Base-by-base conservation (phyloP, 2,888 invertebrate genomes). In the Drosophila prostipennis region DNA sequence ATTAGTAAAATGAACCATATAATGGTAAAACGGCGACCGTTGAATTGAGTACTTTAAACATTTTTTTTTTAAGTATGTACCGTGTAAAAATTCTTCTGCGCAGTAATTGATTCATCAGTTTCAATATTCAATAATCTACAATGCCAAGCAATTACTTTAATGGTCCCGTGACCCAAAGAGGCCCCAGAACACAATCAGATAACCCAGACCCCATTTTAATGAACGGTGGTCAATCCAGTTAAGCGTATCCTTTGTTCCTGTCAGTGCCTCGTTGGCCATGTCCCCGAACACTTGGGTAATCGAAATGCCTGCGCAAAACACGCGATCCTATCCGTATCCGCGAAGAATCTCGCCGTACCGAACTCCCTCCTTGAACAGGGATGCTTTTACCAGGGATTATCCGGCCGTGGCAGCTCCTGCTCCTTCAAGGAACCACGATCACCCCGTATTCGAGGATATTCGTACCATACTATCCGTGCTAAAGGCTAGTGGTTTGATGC, bases 401-500 rank as follows among this genome's bases (percentile, higher is more conserved):
- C 45, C 39, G 2, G 43, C 40, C 8, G 10, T 16, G 3, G 16
- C n/a, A 13, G 14, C 40, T 7, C 6, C 59, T 2, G 6, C 19
- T 0, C 46, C 55, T 0, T 3, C n/a, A 0, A 32, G 16, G 16
- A 29, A 14, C 3, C n/a, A 13, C 11, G 43, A 55, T 39, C 69
- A 74, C 29, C 70, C 82, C 6, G 80, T 83, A 1, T 90, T 90
- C 49, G 82, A 59, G 26, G 91, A 91, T 13, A 83, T 91, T 0
- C 77, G 73, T 8, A 77, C 77, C 3, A 79, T 89, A 19, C 32
- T 91, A 1, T 76, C 72, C 16, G 82, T 91, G 32, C 58, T 91
- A 0, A 91, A 91, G 64, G 77, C 79, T 0, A 82, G 76, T 3
- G 91, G 91, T 0, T 43, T 91, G 13, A 52, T 91, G 70, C 91